These are phyloP conservation scores for Ceratina australensis DNA, from an alignment of 1,140 invertebrate genomes.

Conservation along the genomic window DNA sequence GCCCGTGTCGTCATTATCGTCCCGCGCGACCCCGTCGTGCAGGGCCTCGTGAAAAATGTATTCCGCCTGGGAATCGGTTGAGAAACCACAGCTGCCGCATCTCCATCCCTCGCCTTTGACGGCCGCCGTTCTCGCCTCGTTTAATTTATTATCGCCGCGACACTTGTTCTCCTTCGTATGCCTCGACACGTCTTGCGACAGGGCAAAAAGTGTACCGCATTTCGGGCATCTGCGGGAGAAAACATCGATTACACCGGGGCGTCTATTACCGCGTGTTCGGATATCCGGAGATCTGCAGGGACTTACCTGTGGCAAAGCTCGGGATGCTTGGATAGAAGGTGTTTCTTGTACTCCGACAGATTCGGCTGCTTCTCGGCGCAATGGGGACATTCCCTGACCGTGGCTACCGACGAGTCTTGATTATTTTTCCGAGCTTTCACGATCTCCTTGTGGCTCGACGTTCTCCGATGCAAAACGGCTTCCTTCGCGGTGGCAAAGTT, in stretches of 20 bases:
- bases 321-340: slow-evolving; percentile 84
- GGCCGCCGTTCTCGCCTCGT: background rate
- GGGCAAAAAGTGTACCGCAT: slow-evolving; percentile 84
- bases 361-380: slow-evolving; percentile 80
- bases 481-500: slow-evolving; percentile 83
- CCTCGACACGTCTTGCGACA: slow-evolving; percentile 86
- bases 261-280: background rate
- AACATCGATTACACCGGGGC: background rate
- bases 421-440: slow-evolving; percentile 74
- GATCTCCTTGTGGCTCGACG: slow-evolving; percentile 82
- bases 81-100: slow-evolving; percentile 78
- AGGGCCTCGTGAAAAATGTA: slow-evolving; percentile 84
- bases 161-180: slow-evolving; percentile 80
- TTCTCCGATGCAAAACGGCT: slow-evolving; percentile 84
- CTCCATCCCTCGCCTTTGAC: slow-evolving; percentile 57
- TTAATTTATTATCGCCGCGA: slow-evolving; percentile 2
- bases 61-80: slow-evolving; percentile 80
- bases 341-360: slow-evolving; percentile 83
- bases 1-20: slow-evolving; percentile 65
- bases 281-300: too few species aligned
- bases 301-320: slow-evolving; percentile 80
- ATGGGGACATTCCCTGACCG: slow-evolving; percentile 81
- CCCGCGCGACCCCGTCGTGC: slow-evolving; percentile 78
- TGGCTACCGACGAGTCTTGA: background rate
- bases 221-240: slow-evolving; percentile 81